phyloP scores from a whole-genome alignment of 2,888 invertebrate species.

The Pemphredon lugubris region DNA sequence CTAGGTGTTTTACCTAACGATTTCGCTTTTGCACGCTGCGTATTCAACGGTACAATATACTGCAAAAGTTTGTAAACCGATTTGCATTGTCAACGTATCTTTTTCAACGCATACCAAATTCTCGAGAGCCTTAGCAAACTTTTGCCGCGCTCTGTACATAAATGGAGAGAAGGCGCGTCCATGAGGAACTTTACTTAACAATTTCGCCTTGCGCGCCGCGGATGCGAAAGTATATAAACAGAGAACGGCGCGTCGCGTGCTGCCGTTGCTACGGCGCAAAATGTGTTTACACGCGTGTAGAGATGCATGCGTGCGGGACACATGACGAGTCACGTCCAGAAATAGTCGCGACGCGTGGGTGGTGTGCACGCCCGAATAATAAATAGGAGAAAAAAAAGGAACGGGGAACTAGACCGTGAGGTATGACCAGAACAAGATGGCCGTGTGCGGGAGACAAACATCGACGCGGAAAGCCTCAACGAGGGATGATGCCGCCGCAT shows the following conservation, averaged over 20 bases:
- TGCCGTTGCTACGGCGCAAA: conserved; percentile 44
- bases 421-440: conserved; percentile 45
- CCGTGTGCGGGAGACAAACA: conserved; percentile 21
- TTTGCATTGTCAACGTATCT: no score
- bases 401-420: conserved; percentile 54
- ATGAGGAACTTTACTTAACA: no score
- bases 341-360: conserved; percentile 79
- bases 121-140: no score
- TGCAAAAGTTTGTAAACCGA: no score
- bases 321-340: conserved; percentile 72
- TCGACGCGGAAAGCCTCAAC: conserved; percentile 9
- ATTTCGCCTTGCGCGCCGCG: no score
- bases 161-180: no score
- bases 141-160: no score
- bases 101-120: no score
- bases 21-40: no score
- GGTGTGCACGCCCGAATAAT: conserved; percentile 70
- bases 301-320: conserved; percentile 59
- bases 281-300: conserved; percentile 55
- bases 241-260: conserved; percentile 52
- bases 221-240: conserved; percentile 30
- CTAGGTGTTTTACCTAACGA: no score
- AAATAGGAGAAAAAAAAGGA: conserved; percentile 60
- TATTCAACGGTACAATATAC: no score
- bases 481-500: not conserved